Evolutionary conservation across 2,797 vertebrate species (phyloP).

Genomic region (Danionella dracula): DNA sequence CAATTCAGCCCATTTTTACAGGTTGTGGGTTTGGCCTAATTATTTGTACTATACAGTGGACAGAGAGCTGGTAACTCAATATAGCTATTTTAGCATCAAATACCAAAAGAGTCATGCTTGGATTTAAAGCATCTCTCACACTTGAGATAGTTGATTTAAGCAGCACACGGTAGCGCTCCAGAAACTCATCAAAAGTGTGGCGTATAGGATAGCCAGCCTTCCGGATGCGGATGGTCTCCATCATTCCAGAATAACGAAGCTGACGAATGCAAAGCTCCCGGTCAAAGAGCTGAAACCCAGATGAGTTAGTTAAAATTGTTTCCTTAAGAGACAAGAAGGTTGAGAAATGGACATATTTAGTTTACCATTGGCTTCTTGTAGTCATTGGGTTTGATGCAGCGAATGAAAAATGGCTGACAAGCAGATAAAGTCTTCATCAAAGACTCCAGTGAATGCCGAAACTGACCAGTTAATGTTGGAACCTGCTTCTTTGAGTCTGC

Average conservation of each 20-base stretch:
- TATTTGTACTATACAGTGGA: too few species aligned
- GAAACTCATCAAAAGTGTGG: conserved; percentile 85
- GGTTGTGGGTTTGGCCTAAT: too few species aligned
- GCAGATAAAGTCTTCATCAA: conserved; percentile 87
- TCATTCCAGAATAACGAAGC: conserved; percentile 92
- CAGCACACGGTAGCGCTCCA: conserved; percentile 77
- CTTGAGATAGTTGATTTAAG: conserved; percentile 64
- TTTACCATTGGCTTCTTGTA: conserved; percentile 95
- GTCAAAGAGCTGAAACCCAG: conserved; percentile 78
- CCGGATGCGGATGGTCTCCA: conserved; percentile 92
- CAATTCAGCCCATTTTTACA: too few species aligned
- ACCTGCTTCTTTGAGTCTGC: conserved; percentile 71
- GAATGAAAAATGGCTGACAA: conserved; percentile 93
- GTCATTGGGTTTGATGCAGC: conserved; percentile 96
- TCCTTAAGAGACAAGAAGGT: background rate
- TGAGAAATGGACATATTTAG: conserved; percentile 40
- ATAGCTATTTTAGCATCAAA: too few species aligned
- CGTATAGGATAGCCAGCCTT: conserved; percentile 89
- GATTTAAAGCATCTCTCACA: conserved; percentile 46
- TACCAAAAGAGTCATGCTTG: too few species aligned
- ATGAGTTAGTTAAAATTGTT: background rate
- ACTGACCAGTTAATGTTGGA: conserved; percentile 83
- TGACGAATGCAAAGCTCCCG: conserved; percentile 86
- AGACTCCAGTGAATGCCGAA: conserved; percentile 90
- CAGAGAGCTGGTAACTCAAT: too few species aligned